Evolutionary conservation across 2,113 vertebrate genomes (phyloP).

Genomic region (Glaucomys volans): DNA sequence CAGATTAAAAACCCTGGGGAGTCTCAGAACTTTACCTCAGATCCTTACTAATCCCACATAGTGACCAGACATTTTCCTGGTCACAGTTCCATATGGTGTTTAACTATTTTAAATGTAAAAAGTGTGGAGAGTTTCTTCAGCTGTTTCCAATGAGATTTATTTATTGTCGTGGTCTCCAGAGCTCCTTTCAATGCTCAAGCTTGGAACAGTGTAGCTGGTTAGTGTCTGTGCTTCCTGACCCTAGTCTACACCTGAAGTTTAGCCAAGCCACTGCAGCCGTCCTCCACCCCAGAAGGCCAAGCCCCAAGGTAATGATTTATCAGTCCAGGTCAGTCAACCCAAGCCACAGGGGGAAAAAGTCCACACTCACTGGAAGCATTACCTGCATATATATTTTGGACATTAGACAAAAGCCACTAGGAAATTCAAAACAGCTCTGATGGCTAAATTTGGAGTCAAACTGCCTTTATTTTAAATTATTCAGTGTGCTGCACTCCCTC

Average conservation of each 20-base stretch:
- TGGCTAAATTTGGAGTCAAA: constrained; percentile 22
- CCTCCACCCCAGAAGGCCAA: not conserved
- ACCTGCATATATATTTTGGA: not conserved
- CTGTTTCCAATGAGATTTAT: not conserved
- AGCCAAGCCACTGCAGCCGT: not conserved
- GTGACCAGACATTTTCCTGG: not conserved
- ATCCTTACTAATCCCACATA: not conserved
- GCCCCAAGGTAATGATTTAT: not conserved
- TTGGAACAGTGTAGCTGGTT: not conserved
- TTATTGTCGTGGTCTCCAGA: not conserved
- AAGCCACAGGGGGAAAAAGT: not conserved
- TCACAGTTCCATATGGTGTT: not conserved
- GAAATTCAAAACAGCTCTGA: constrained; percentile 36
- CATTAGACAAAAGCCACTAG: constrained; percentile 60
- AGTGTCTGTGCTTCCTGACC: not conserved
- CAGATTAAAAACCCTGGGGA: not conserved
- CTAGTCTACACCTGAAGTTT: not conserved
- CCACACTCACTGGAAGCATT: not conserved
- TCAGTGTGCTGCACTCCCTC: not conserved
- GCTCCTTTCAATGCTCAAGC: not conserved
- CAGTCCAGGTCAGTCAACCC: not conserved
- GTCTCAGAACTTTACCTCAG: not conserved
- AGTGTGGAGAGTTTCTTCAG: not conserved
- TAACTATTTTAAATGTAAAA: constrained; percentile 29
- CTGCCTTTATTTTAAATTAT: constrained; percentile 34